A percentile compares a stretch with the other conserved stretches of the same genome.
Conservation (phyloP, 2,113 vertebrate genomes). For the Conger conger region DNA sequence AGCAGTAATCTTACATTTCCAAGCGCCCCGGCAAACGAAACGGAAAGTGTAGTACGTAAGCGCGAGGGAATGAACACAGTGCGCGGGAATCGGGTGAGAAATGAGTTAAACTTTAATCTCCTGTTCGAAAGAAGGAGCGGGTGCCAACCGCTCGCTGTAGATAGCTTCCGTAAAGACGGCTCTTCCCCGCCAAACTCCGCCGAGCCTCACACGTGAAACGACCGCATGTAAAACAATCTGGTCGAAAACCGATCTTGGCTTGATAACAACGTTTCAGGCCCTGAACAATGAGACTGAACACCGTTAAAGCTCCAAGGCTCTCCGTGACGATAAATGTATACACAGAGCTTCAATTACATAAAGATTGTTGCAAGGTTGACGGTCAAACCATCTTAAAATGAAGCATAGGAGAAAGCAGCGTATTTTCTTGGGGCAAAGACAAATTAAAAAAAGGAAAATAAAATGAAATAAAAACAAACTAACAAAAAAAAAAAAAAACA, state of each 20-base stretch:
- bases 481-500: not conserved
- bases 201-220: not conserved
- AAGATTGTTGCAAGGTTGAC: conserved; percentile 21
- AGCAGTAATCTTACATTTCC: conserved; percentile 31
- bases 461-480: not conserved
- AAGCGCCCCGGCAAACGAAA: conserved; percentile 1
- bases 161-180: conserved; percentile 34
- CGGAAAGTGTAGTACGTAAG: not conserved
- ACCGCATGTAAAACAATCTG: conserved; percentile 14
- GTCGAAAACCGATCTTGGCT: not conserved
- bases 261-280: conserved; percentile 25
- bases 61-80: conserved; percentile 39
- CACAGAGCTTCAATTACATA: conserved; percentile 40
- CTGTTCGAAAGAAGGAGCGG: not conserved
- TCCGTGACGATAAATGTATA: conserved; percentile 35
- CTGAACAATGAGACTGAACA: conserved; percentile 29
- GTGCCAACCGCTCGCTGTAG: conserved; percentile 1
- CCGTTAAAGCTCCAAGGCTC: conserved; percentile 30
- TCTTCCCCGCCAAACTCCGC: conserved; percentile 3
- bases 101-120: conserved; percentile 56
- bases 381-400: conserved; percentile 22
- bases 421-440: not conserved
- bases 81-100: conserved; percentile 40
- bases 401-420: conserved; percentile 6
- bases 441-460: not conserved